Evolutionary conservation across 2,888 invertebrate genomes (phyloP), one percentile per base, ranked within the genome.

Genomic region (Melanostoma mellinum): DNA sequence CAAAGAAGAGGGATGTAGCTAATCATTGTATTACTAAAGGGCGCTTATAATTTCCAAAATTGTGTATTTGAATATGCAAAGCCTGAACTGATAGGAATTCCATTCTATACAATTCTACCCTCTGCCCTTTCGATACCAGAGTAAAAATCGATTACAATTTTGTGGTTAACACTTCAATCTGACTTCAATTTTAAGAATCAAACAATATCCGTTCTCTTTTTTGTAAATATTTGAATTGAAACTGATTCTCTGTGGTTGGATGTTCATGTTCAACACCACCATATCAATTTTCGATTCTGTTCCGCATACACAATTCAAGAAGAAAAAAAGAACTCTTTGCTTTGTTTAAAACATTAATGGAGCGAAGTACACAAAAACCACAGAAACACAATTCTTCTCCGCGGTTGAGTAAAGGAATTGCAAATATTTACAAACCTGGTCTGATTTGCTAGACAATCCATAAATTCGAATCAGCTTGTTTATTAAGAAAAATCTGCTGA

Each of bases 131-230:
- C n/a, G 52, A 9, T 46, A 58, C 1, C 8, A 10, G 6, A 30
- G 53, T 46, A 3, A 63, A 69, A 69, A 52, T 32, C 3, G 6
- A 63, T 65, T 53, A 32, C 40, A 75, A 75, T 60, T 80, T 46
- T 71, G 80, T 36, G 80, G 80, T 75, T 46, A 67, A 72, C 76
- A 76, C 76, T 80, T 69, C 30, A 33, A 10, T 60, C 65, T 55
- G 65, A 72, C 67, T 46, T 36, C 67, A 71, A 67, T 67, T 55
- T 36, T 71, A 71, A 40, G 46, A 80, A 80, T 75, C 65, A 65
- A 53, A 71, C 52, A 65, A 76, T 71, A 58, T 80, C 80, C 80
- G 75, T 75, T 81, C 68, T 68, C 36, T 20, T 74, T 46, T 10
- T 50, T 42, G 32, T 63, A 76, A 80, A 80, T 76, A 71, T 76